phyloP scores from a whole-genome alignment of 2,113 vertebrate species.

The Cynopterus brachyotis region DNA sequence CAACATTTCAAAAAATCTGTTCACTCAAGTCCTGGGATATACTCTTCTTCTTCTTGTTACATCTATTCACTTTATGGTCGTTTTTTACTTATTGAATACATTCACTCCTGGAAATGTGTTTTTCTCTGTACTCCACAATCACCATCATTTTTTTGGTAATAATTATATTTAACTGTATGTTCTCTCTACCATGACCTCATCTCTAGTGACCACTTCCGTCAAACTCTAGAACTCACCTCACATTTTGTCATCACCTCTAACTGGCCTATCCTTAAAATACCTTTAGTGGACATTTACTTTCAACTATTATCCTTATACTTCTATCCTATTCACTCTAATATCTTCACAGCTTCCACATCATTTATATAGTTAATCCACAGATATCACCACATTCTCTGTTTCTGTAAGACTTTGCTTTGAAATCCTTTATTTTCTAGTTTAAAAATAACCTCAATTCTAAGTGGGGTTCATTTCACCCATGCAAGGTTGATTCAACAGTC shows the following conservation, averaged over 20 bases:
- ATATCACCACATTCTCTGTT: not conserved
- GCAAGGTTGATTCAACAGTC: not conserved
- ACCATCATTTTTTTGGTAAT: not conserved
- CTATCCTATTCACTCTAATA: not conserved
- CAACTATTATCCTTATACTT: not conserved
- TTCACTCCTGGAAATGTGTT: not conserved
- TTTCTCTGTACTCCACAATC: not conserved
- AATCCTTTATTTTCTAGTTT: not conserved
- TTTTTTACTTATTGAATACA: not conserved
- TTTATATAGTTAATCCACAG: not conserved
- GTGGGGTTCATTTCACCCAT: not conserved
- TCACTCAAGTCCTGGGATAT: not conserved
- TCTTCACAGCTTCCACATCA: not conserved
- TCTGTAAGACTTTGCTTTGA: not conserved
- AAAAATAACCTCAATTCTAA: not conserved
- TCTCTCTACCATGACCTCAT: not conserved
- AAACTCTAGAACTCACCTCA: not conserved
- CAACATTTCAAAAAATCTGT: not conserved
- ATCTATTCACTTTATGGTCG: not conserved
- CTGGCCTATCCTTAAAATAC: not conserved
- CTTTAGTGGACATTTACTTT: not conserved
- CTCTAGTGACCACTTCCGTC: not conserved
- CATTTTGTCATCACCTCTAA: not conserved
- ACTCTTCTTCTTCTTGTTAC: not conserved
- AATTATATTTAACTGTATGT: not conserved